Evolutionary conservation across 2,113 vertebrate genomes (phyloP).

Genomic region (Calyptomena viridis): DNA sequence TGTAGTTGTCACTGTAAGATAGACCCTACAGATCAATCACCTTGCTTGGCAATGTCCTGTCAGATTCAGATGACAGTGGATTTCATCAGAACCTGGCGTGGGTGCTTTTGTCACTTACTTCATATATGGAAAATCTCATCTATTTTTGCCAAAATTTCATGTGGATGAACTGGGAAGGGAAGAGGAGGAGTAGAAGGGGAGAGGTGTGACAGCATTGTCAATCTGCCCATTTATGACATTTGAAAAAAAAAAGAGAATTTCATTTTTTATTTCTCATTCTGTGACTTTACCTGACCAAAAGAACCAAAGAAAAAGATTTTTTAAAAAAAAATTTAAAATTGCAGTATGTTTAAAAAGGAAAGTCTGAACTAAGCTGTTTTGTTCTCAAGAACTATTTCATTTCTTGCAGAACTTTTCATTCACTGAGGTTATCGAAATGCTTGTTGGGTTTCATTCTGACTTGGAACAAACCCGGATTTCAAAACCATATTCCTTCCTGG

Average conservation of each 20-base stretch:
- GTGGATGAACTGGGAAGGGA: slow-evolving; percentile 8
- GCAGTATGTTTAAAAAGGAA: not conserved
- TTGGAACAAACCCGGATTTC: not conserved
- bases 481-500: not conserved
- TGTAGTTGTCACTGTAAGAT: slow-evolving; percentile 7
- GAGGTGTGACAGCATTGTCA: slow-evolving; percentile 41
- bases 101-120: slow-evolving; percentile 41
- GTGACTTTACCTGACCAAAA: not conserved
- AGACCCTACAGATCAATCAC: slow-evolving; percentile 53
- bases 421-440: not conserved
- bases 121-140: slow-evolving; percentile 42
- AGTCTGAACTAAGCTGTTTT: not conserved
- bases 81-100: slow-evolving; percentile 30
- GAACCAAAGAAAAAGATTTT: not conserved
- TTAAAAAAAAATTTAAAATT: not conserved
- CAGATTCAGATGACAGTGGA: slow-evolving; percentile 34
- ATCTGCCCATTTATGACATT: slow-evolving; percentile 31
- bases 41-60: slow-evolving; percentile 29
- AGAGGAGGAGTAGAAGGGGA: slow-evolving; percentile 52
- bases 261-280: not conserved
- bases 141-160: slow-evolving; percentile 56
- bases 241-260: not conserved
- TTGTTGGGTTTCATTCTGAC: not conserved
- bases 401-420: not conserved
- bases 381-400: not conserved